phyloP scores from a whole-genome alignment of 2,888 invertebrate genomes.

The Parelbella ahira region DNA sequence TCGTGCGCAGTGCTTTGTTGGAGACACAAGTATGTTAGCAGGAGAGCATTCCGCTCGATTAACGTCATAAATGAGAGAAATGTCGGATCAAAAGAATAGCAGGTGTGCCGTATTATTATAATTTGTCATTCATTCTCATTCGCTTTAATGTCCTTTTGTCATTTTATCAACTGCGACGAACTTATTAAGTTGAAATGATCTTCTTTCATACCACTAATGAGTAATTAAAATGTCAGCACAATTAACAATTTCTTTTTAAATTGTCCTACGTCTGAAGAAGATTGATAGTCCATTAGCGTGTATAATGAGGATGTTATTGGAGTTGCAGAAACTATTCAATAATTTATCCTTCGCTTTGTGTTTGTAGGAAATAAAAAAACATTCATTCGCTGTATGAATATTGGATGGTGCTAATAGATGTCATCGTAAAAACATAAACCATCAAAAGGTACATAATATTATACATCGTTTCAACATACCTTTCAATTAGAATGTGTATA shows the following conservation, averaged over 20 bases:
- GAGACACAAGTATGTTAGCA: constrained; percentile 68
- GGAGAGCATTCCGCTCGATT: constrained; percentile 74
- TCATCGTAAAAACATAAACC: too few species aligned
- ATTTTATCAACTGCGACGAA: constrained; percentile 47
- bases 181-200: constrained; percentile 50
- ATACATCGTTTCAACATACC: too few species aligned
- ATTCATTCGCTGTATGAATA: constrained; percentile 1
- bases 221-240: constrained; percentile 18
- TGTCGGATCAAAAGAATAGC: constrained; percentile 79
- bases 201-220: constrained; percentile 14
- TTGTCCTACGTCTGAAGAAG: neutral
- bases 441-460: too few species aligned
- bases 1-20: constrained; percentile 68
- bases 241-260: constrained; percentile 16
- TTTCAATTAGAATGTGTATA: too few species aligned
- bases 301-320: neutral
- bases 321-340: neutral
- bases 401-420: too few species aligned
- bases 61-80: constrained; percentile 79
- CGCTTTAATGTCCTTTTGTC: constrained; percentile 59
- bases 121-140: constrained; percentile 73
- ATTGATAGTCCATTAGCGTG: constrained; percentile 6
- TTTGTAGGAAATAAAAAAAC: neutral
- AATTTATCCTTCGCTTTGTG: constrained; percentile 1
- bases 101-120: constrained; percentile 77